Percentiles rank a stretch among this genome's conserved stretches.
Conservation (phyloP, 2,888 invertebrate species). For the Bombyx huttoni region DNA sequence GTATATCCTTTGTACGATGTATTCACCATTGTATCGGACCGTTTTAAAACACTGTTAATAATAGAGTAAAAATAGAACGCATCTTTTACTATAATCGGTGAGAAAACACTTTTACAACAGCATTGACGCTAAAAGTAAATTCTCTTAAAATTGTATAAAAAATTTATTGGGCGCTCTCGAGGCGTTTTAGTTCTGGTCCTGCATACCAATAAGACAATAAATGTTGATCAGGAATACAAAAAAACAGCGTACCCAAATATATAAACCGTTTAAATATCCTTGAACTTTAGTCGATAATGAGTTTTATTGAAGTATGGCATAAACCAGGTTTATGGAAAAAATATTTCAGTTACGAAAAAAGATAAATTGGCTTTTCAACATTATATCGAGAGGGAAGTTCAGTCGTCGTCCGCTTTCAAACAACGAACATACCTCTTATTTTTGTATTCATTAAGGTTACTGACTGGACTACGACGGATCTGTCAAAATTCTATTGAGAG, state of each 20-base stretch:
- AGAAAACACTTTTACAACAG: too few relatives aligned
- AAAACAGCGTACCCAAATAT: conserved; percentile 48
- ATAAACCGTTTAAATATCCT: conserved; percentile 16
- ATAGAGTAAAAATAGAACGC: too few relatives aligned
- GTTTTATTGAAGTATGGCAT: neutral
- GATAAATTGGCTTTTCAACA: neutral
- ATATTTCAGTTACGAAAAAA: neutral
- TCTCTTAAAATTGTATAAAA: conserved; percentile 44
- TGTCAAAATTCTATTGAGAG: conserved; percentile 59
- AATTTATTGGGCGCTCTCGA: conserved; percentile 46
- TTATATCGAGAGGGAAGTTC: neutral
- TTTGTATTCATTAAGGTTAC: conserved; percentile 17
- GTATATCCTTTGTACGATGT: too few relatives aligned
- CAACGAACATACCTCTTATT: conserved; percentile 1
- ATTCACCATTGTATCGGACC: too few relatives aligned
- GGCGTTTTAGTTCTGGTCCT: conserved; percentile 52
- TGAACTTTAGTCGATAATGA: conserved; percentile 19
- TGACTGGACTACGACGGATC: conserved; percentile 28
- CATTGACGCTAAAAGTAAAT: conserved; percentile 16
- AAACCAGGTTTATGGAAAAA: neutral
- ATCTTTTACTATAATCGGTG: too few relatives aligned
- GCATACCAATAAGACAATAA: conserved; percentile 63
- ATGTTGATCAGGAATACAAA: conserved; percentile 55
- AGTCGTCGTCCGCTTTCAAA: neutral
- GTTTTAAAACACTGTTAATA: too few relatives aligned